Percentiles rank a stretch among this genome's conserved stretches.
Evolutionary conservation across 1,140 invertebrate genomes (phyloP).

Genomic region (Piezodorus guildinii): DNA sequence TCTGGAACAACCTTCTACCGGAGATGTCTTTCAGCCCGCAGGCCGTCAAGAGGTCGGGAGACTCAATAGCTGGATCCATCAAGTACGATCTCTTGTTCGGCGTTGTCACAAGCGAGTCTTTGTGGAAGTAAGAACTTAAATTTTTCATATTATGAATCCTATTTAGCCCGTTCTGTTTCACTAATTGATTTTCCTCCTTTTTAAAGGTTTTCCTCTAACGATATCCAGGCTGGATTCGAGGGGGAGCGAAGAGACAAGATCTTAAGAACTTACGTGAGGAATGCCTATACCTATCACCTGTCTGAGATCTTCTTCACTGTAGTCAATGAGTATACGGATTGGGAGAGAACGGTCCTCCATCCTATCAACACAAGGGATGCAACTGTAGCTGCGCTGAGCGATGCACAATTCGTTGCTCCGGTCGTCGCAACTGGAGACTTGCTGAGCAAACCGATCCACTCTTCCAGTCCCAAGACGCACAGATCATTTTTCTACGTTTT

Average conservation of each 20-base stretch:
- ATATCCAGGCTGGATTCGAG: constrained; percentile 80
- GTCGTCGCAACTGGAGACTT: constrained; percentile 71
- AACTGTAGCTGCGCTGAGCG: constrained; percentile 81
- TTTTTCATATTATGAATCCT: too few relatives aligned
- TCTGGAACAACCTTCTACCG: constrained; percentile 36
- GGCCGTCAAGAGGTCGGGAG: constrained; percentile 35
- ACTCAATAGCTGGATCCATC: constrained; percentile 39
- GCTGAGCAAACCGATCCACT: constrained; percentile 39
- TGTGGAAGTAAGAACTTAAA: constrained; percentile 44
- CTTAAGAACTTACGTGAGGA: constrained; percentile 84
- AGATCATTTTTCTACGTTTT: constrained; percentile 86
- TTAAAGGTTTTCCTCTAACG: constrained; percentile 46
- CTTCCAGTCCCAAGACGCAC: constrained; percentile 22
- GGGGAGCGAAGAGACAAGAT: constrained; percentile 79
- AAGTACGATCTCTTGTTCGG: constrained; percentile 72
- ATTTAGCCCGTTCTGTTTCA: too few relatives aligned
- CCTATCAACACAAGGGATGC: constrained; percentile 85
- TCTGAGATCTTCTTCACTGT: constrained; percentile 94
- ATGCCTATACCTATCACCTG: constrained; percentile 86
- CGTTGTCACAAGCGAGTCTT: constrained; percentile 69
- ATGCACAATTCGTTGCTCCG: constrained; percentile 80
- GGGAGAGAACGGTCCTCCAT: constrained; percentile 84
- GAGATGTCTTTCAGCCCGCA: constrained; percentile 28
- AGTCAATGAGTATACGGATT: constrained; percentile 94
- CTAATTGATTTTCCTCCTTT: neutral